These are phyloP conservation scores for Melanerpes formicivorus DNA, from an alignment of 2,113 vertebrate genomes.

Conservation along the genomic window DNA sequence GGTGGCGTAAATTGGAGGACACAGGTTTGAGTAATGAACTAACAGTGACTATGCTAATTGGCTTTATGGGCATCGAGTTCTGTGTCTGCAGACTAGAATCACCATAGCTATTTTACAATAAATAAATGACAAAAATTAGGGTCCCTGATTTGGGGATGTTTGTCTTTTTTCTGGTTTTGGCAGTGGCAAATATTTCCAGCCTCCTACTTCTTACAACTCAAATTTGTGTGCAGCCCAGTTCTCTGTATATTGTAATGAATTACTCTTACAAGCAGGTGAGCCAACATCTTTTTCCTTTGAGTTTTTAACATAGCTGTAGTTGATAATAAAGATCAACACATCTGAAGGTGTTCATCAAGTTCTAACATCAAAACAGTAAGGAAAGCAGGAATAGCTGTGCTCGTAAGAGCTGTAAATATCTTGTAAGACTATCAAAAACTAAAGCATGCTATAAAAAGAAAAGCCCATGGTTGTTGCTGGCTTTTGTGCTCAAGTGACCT, in stretches of 20 bases:
- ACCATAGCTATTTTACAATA: not conserved
- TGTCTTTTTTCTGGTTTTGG: not conserved
- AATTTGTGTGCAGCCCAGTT: not conserved
- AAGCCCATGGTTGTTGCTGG: not conserved
- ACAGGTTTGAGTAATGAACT: slow-evolving; percentile 44
- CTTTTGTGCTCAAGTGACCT: not conserved
- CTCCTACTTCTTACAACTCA: not conserved
- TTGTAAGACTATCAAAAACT: not conserved
- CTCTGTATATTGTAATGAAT: not conserved
- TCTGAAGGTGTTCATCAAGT: not conserved
- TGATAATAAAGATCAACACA: not conserved
- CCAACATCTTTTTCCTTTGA: not conserved
- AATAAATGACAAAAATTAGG: not conserved
- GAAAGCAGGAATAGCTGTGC: not conserved
- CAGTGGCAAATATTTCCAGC: not conserved
- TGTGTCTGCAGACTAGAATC: not conserved
- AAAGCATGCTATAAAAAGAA: slow-evolving; percentile 37
- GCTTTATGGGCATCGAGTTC: not conserved
- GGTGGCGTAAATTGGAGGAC: slow-evolving; percentile 32
- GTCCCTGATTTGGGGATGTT: not conserved
- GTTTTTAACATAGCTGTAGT: not conserved
- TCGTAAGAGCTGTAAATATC: slow-evolving; percentile 37
- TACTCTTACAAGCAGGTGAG: not conserved
- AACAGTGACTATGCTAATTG: slow-evolving; percentile 44
- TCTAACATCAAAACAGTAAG: slow-evolving; percentile 5